Base-by-base conservation (phyloP, 2,888 invertebrate genomes). In the Amiota communis region DNA sequence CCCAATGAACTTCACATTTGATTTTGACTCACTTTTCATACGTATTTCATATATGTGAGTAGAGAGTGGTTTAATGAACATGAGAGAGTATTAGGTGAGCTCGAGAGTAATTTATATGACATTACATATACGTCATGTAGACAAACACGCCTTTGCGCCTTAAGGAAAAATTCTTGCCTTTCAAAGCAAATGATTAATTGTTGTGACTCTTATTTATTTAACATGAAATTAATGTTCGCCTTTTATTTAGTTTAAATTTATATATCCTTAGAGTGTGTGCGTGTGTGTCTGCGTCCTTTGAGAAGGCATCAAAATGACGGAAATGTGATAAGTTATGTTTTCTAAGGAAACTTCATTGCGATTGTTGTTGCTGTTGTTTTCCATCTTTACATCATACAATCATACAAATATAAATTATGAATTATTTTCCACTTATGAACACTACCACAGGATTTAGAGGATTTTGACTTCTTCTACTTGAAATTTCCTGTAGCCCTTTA, bases 181-280 rank as follows among this genome's bases (percentile, higher is more conserved):
- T 79, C 74, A 81, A 81, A 78, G 81, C 68, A 78, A 82, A 80
- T 83, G 84, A 84, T 84, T 83, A 84, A 82, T 84, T 84, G 78
- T 77, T 77, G 36, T 68, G 74, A 68, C 74, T 15, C 59, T 20
- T 59, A 80, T 82, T 84, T 82, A 80, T 81, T 81, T 84, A 77
- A 74, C 79, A 65, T 71, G 74, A 78, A 84, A 80, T 79, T 75
- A 81, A 79, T 81, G 76, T 53, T 59, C 61, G 12, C 68, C 36
- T 36, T 57, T 70, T 72, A 75, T 75, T 77, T 73, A 70, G 77
- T 76, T 82, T 79, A 78, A 80, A 82, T 84, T 81, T 81, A 82
- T 83, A 82, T 77, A 76, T 61, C 75, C 61, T 78, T 80, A 72
- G 77, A 75, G 79, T 75, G 11, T 47, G 36, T 63, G 10, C 72